phyloP scores from a whole-genome alignment of 1,140 invertebrate genomes.

The Drosophila lowei region DNA sequence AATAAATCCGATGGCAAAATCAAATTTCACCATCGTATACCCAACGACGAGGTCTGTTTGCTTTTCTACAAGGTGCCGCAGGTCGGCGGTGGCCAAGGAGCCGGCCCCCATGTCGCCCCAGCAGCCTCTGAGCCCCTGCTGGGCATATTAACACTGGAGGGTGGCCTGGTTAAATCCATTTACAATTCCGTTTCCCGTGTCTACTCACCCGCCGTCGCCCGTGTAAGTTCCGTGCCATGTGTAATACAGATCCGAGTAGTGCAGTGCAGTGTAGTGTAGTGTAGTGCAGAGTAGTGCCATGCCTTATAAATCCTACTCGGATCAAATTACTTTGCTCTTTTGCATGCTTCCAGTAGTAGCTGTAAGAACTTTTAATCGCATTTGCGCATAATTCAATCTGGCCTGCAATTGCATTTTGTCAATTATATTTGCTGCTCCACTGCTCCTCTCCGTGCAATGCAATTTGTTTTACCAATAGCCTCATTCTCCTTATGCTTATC shows the following conservation, averaged over 20 bases:
- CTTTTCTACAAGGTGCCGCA: constrained; percentile 83
- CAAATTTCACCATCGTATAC: constrained; percentile 82
- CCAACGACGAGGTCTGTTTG: constrained; percentile 80
- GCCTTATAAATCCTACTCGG: constrained; percentile 54
- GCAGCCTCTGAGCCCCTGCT: constrained; percentile 57
- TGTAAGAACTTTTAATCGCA: constrained; percentile 65
- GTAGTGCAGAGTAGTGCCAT: constrained; percentile 55
- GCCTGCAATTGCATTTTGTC: constrained; percentile 73
- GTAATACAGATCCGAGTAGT: not conserved
- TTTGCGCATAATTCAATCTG: constrained; percentile 75
- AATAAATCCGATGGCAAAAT: constrained; percentile 79
- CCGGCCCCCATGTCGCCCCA: not conserved
- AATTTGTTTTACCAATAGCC: constrained; percentile 52
- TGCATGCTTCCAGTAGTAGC: constrained; percentile 2
- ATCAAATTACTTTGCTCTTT: constrained; percentile 63
- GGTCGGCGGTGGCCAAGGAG: constrained; percentile 39
- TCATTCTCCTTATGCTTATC: constrained; percentile 11
- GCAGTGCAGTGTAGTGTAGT: constrained; percentile 3
- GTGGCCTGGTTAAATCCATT: constrained; percentile 83
- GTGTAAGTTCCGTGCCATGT: constrained; percentile 60
- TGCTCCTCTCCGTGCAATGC: constrained; percentile 20
- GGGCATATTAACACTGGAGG: constrained; percentile 82
- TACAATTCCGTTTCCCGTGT: constrained; percentile 83
- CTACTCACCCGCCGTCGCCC: constrained; percentile 73
- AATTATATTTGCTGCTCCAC: constrained; percentile 55